Evolutionary conservation across 2,888 invertebrate genomes (phyloP).

Genomic region (Pandemis cinnamomeana): DNA sequence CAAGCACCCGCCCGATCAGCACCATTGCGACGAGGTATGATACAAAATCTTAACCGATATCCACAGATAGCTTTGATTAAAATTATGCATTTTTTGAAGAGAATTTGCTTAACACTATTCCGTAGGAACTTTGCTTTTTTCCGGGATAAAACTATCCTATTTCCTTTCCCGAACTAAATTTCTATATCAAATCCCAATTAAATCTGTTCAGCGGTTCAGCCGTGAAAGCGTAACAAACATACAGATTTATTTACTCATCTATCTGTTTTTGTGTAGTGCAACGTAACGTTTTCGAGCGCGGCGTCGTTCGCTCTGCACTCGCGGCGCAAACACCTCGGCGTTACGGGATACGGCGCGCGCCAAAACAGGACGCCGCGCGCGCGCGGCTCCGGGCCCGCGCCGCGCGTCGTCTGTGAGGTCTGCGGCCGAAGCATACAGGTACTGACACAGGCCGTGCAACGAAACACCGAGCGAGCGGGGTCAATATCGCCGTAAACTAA

Average conservation of each 20-base stretch:
- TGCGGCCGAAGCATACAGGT: background rate
- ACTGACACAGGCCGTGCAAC: background rate
- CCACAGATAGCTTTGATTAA: too few relatives aligned
- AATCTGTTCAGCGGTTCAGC: too few relatives aligned
- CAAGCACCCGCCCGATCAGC: background rate
- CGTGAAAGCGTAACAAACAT: too few relatives aligned
- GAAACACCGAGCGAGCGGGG: too few relatives aligned
- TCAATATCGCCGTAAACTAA: too few relatives aligned
- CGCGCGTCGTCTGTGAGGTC: background rate
- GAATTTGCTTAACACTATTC: too few relatives aligned
- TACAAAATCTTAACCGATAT: background rate
- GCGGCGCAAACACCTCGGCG: constrained; percentile 2
- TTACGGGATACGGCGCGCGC: background rate
- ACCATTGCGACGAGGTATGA: constrained; percentile 12
- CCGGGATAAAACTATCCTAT: too few relatives aligned
- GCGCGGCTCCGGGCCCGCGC: background rate
- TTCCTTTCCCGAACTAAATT: too few relatives aligned
- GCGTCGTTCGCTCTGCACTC: background rate
- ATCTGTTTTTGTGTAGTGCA: background rate
- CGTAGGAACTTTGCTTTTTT: too few relatives aligned
- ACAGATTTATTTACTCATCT: background rate
- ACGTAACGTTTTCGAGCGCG: background rate
- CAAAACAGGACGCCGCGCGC: background rate
- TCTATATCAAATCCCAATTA: too few relatives aligned
- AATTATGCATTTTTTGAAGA: too few relatives aligned